Conservation (phyloP, 2,888 invertebrate genomes). For the Leptinotarsa rubiginosa region DNA sequence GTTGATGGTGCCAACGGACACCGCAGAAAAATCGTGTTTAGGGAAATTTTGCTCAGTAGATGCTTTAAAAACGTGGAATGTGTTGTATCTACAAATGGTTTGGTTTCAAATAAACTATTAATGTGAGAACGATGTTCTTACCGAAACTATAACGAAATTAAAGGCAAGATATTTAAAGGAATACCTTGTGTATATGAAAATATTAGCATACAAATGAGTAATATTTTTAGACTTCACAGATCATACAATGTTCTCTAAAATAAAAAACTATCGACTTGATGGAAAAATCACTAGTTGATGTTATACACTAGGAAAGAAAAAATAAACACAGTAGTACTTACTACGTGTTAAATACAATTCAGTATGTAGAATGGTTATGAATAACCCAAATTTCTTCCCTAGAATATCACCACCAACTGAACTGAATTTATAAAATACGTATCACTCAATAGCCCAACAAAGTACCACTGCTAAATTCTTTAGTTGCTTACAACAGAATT, state of each 20-base stretch:
- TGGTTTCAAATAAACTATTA: not conserved
- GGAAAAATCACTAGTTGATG: not conserved
- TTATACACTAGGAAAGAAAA: not conserved
- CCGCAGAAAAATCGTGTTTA: slow-evolving; percentile 32
- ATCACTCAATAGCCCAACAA: not conserved
- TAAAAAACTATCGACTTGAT: not conserved
- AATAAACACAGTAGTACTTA: not conserved
- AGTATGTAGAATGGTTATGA: not conserved
- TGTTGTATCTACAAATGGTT: slow-evolving; percentile 54
- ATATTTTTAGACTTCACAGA: not conserved
- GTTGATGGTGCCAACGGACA: not conserved
- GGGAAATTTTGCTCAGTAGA: slow-evolving; percentile 45
- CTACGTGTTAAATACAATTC: not conserved
- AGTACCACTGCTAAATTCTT: not conserved
- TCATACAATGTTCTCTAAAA: not conserved
- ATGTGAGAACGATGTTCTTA: not conserved
- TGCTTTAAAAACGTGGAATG: slow-evolving; percentile 40
- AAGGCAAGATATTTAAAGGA: not conserved
- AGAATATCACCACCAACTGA: too few species aligned
- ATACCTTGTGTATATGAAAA: not conserved
- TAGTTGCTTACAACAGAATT: too few species aligned
- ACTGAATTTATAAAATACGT: not conserved
- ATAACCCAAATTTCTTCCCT: not conserved
- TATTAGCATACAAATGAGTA: not conserved
- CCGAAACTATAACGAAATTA: not conserved